phyloP scores from a whole-genome alignment of 2,797 vertebrate species.

The Selene dorsalis region DNA sequence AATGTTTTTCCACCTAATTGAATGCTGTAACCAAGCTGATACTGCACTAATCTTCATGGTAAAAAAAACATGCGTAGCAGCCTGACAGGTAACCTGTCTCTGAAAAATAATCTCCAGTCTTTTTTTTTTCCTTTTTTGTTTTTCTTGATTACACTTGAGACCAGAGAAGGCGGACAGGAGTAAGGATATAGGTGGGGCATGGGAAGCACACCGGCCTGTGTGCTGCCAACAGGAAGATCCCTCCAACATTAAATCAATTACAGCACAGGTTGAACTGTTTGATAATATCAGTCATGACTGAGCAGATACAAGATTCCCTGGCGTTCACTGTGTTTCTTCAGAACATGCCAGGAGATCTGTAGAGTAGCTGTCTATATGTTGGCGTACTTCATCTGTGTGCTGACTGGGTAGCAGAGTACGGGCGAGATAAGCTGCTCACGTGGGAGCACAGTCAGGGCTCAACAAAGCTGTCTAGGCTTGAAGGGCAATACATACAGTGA shows the following conservation, averaged over 20 bases:
- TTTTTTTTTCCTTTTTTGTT: not conserved
- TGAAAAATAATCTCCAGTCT: constrained; percentile 30
- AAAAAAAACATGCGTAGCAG: constrained; percentile 33
- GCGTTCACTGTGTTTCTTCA: constrained; percentile 44
- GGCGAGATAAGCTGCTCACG: constrained; percentile 66
- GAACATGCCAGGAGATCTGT: constrained; percentile 57
- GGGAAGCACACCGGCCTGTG: constrained; percentile 22
- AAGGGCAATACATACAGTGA: constrained; percentile 43
- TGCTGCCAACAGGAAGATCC: constrained; percentile 31
- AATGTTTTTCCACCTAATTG: constrained; percentile 7
- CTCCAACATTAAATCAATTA: constrained; percentile 60
- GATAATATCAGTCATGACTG: constrained; percentile 66
- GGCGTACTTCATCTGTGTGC: constrained; percentile 33
- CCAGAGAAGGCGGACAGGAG: not conserved
- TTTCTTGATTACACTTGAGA: constrained; percentile 16
- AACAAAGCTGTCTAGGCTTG: constrained; percentile 63
- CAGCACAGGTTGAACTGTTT: constrained; percentile 43
- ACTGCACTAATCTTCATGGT: constrained; percentile 23
- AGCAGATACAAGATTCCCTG: constrained; percentile 54
- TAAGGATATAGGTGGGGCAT: not conserved
- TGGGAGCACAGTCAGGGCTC: constrained; percentile 38
- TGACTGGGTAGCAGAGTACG: constrained; percentile 41
- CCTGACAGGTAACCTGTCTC: constrained; percentile 30
- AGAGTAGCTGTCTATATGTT: constrained; percentile 54
- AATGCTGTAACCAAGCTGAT: constrained; percentile 55